Base-by-base conservation (phyloP, 2,888 invertebrate species). In the Diogma glabrata region DNA sequence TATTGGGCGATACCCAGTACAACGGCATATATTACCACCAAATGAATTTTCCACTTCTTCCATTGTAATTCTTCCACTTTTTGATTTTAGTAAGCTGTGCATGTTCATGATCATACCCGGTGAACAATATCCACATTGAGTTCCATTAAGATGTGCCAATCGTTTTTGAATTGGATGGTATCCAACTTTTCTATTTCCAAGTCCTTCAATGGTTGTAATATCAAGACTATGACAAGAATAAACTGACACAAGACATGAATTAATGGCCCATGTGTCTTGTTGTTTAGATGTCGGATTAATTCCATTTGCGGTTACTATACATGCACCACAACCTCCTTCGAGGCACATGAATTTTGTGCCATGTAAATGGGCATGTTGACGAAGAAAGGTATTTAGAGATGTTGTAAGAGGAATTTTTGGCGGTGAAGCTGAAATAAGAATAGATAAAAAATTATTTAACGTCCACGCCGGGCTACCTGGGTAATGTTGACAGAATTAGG, bases 101-200 rank as follows among this genome's bases (percentile, higher is more conserved):
- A 53, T 53, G 48, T 54, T 55, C 53, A 55, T 56, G 2, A 55
- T 70, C 79, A 82, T 82, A 16, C 82, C 84, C 3, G 84, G 79
- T 14, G 79, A 78, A 59, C 85, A 85, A 62, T 69, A 81, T 1
- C 82, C 82, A 59, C 82, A 82, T 60, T 82, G 81, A 0, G 78
- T 76, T 0, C 81, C 82, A 61, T 78, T 77, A 56, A 77, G 75
- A 26, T 73, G 69, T 1, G 78, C 79, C 22, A 82, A 64, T 5
- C 75, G 64, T 22, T 64, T 69, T 61, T 82, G 81, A 28, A 84
- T 74, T 4, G 75, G 72, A 57, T 83, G 79, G 61, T 81, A 81
- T 8, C 81, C 81, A 45, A 63, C 65, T 52, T 67, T 71, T 57
- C 69, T 71, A 61, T 73, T 76, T 2, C 84, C 84, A 28, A 84